Percentiles rank a stretch among this genome's conserved stretches.
Evolutionary conservation across 1,140 invertebrate species (phyloP).

Genomic region (Bombyx mandarina): DNA sequence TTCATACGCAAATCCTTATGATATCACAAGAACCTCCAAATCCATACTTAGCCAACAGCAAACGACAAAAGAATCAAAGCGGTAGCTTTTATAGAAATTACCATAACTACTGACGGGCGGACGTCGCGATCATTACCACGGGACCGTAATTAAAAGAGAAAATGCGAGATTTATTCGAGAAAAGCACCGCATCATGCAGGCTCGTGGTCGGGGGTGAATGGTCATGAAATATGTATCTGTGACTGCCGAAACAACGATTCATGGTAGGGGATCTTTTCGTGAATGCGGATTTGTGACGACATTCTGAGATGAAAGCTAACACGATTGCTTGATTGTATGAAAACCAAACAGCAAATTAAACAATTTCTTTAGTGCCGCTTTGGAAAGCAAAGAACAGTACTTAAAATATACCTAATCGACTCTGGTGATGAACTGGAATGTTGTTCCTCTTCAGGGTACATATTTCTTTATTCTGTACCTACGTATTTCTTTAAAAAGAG

Average conservation of each 20-base stretch:
- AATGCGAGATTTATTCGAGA: conserved; percentile 8
- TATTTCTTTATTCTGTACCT: too few species aligned
- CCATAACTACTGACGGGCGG: conserved; percentile 21
- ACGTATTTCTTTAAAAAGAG: too few species aligned
- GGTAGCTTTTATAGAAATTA: conserved; percentile 37
- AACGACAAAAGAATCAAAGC: conserved; percentile 28
- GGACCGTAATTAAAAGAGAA: conserved; percentile 21
- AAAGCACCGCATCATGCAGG: conserved; percentile 13
- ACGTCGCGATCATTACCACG: not conserved
- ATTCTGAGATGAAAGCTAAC: too few species aligned
- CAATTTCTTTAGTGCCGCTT: too few species aligned
- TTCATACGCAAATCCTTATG: not conserved
- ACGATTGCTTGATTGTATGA: too few species aligned
- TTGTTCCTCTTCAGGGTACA: too few species aligned
- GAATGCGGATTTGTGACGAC: too few species aligned
- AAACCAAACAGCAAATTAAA: too few species aligned
- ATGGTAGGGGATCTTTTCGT: too few species aligned
- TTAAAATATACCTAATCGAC: too few species aligned
- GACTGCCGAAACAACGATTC: not conserved
- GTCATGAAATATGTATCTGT: conserved; percentile 26
- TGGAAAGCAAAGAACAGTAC: too few species aligned
- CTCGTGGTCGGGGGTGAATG: not conserved
- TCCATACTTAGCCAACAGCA: conserved; percentile 13
- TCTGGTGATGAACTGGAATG: too few species aligned
- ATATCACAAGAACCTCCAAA: not conserved